Base-by-base conservation (phyloP, 2,888 invertebrate genomes). In the Eupithecia tripunctaria region DNA sequence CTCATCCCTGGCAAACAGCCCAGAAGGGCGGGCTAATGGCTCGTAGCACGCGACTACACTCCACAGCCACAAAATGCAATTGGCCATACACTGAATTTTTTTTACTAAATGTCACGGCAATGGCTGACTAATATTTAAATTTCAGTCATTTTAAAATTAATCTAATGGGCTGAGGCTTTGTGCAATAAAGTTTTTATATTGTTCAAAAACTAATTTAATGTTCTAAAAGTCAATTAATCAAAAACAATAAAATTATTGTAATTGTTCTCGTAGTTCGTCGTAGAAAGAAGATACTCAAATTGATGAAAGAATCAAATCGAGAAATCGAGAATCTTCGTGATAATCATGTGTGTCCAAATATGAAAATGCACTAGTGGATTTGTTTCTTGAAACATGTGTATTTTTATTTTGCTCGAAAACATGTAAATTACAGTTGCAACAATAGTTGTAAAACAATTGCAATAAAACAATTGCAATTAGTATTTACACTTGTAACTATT, bases 1-100 rank as follows among this genome's bases (percentile, higher is more conserved):
- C 71, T 59, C 65, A 79, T 81, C 82, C 84, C 88, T 91, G 91
- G 91, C 91, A 88, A 84, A 80, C 85, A 83, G 89, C 91, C 90
- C 88, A 88, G 86, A 84, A 88, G 91, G 92, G 91, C 90, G 91
- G 90, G 84, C 84, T 93, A 91, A 92, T 93, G 90, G 88, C 84
- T 68, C 75, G 77, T 73, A 84, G 85, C 92, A 93, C 92, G 92
- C 93, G 87, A 91, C 86, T 87, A 81, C 80, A 85, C 86, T 85
- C 78, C 85, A 84, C 86, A 82, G 84, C 89, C 88, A 86, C 89
- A 86, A 89, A 89, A 88, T 89, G 91, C 92, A 91, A 92, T 93
- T 92, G 92, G 91, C 88, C 86, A 86, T 86, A 85, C 85, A 89
- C 84, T 83, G 79, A 83, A 85, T 80, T 82, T 81, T 32, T 80